Evolutionary conservation across 2,113 vertebrate species (phyloP).

Genomic region (Galemys pyrenaicus): DNA sequence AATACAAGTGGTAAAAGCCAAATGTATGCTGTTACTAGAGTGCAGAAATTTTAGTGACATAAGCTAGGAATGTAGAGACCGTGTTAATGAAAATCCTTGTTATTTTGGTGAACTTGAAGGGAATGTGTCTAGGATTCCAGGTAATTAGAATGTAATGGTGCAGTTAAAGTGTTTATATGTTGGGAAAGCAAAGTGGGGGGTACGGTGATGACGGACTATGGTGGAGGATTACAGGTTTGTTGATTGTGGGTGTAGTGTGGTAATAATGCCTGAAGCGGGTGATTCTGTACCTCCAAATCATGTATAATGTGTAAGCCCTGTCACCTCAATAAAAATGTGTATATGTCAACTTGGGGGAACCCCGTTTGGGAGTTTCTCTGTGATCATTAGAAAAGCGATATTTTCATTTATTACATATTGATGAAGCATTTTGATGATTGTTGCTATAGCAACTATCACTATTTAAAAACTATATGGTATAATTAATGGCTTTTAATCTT

Average conservation of each 20-base stretch:
- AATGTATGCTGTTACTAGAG: not conserved
- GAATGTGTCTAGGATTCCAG: not conserved
- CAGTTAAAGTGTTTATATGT: not conserved
- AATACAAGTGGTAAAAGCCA: not conserved
- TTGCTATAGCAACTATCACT: not conserved
- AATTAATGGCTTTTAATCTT: conserved; percentile 20
- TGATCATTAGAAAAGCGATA: not conserved
- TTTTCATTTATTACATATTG: not conserved
- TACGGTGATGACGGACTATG: too few species aligned
- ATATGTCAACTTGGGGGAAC: not conserved
- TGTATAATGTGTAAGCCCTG: too few species aligned
- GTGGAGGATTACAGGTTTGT: too few species aligned
- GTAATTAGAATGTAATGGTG: not conserved
- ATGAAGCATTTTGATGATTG: not conserved
- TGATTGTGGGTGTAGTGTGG: too few species aligned
- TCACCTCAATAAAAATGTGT: not conserved
- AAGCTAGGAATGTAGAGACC: not conserved
- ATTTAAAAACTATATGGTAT: not conserved
- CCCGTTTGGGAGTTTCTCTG: not conserved
- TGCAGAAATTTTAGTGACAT: not conserved
- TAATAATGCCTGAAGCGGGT: too few species aligned
- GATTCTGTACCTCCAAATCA: too few species aligned
- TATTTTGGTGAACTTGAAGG: not conserved
- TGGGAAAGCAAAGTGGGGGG: too few species aligned
- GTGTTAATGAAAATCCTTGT: not conserved